phyloP scores from a whole-genome alignment of 1,140 invertebrate species.

The Araneus ventricosus region DNA sequence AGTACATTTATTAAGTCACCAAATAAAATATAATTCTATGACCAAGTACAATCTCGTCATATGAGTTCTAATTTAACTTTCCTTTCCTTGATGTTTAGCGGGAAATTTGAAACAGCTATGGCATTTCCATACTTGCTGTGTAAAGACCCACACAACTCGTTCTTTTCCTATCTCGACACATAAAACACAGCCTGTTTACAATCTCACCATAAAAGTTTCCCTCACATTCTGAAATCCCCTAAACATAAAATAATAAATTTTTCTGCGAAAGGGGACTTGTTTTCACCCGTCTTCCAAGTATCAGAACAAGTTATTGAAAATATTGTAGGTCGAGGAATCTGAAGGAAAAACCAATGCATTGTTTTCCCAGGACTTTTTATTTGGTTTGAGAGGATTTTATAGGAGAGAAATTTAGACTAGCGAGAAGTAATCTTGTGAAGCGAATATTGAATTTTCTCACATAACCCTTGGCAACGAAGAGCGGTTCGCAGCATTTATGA shows the following conservation, averaged over 20 bases:
- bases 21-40: no score
- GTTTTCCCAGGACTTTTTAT: background rate
- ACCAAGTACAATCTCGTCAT: no score
- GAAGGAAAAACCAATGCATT: background rate
- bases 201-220: background rate
- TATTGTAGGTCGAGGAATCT: background rate
- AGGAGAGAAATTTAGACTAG: background rate
- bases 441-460: background rate
- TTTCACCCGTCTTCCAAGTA: background rate
- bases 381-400: background rate
- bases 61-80: no score
- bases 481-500: background rate
- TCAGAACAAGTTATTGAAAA: background rate
- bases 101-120: no score
- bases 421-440: background rate
- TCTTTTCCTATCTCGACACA: background rate
- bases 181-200: slow-evolving; percentile 16
- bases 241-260: background rate
- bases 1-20: no score
- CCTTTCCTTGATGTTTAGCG: no score
- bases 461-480: background rate
- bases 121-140: no score
- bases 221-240: background rate
- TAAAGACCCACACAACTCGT: no score
- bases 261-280: background rate